Base-by-base conservation (phyloP, 2,888 invertebrate genomes). In the Agrypnus murinus region DNA sequence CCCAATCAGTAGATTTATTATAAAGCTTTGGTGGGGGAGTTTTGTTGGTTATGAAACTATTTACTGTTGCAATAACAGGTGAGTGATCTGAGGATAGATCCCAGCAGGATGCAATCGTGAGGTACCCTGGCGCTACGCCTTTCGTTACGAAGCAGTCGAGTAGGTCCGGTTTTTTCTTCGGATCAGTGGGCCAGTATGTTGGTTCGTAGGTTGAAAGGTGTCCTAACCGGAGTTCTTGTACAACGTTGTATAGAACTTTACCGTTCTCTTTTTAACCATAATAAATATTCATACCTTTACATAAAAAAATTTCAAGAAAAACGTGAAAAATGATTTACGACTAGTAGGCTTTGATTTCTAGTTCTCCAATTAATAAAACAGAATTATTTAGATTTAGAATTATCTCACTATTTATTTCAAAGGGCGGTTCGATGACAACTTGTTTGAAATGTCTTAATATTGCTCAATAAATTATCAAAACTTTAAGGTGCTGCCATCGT, bases 101-200 rank as follows among this genome's bases (percentile, higher is more conserved):
- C 38, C 38, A 38, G 9, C 38, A 6, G 2, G 38, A 38, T 6
- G 4, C 38, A 9, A 38, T 38, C 5, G 38, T 3, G 2, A 38
- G 9, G 9, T 50, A 50, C 5, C 48, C 25, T 19, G 57, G 14
- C 19, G 36, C 15, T 9, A 57, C 34, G 8, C 57, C 57, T 34
- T 57, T 57, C 8, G n/a, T 57, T 4, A 57, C 34, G 19, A 57
- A 57, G 57, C 73, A 57, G 34, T 57, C 32, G 12, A 32, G 57
- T 25, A 57, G 57, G 57, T 57, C 57, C n/a, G 32, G 57, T 57
- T 7, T 14, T 14, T 57, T 57, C 5, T 14, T 12, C 4, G 48
- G 48, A 19, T 50, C 48, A 9, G 7, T 50, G 14, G 48, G 48
- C 48, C 48, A 50, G 10, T 57, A 57, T 31, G 34, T 58, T 9